Conservation (phyloP, 2,888 invertebrate species). For the Phania funesta region DNA sequence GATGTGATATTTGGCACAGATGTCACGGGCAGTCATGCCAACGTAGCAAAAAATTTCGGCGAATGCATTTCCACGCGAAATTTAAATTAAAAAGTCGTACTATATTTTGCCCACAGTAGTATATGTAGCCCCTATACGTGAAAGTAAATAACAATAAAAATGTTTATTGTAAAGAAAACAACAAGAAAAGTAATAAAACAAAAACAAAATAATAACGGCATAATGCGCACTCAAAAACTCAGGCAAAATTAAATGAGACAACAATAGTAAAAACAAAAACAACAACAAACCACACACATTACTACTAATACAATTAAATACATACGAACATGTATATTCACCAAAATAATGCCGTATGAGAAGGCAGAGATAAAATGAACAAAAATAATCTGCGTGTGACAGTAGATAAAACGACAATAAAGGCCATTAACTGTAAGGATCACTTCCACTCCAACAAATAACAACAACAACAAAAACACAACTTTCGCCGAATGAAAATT, state of each 20-base stretch:
- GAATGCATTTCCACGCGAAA: too few species aligned
- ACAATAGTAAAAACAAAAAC: neutral
- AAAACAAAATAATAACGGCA: conserved; percentile 31
- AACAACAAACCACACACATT: neutral
- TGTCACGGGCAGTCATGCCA: too few species aligned
- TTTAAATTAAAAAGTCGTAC: too few species aligned
- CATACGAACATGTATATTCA: neutral
- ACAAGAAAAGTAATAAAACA: conserved; percentile 28
- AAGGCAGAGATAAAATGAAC: conserved; percentile 37
- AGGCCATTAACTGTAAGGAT: conserved; percentile 22
- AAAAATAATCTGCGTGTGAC: conserved; percentile 32
- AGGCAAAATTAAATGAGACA: conserved; percentile 15
- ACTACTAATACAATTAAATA: conserved; percentile 28
- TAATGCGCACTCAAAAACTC: neutral
- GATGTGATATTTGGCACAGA: too few species aligned
- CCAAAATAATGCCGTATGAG: neutral
- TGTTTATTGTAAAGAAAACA: conserved; percentile 54
- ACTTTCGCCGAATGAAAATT: conserved; percentile 50
- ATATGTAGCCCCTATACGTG: too few species aligned
- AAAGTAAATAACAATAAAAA: conserved; percentile 46
- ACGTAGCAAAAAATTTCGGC: too few species aligned
- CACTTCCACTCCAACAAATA: neutral
- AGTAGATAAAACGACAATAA: conserved; percentile 1
- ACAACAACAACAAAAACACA: conserved; percentile 8
- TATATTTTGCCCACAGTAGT: too few species aligned